Base-by-base conservation (phyloP, 2,888 invertebrate genomes). In the Hydrotaea cyrtoneurina region DNA sequence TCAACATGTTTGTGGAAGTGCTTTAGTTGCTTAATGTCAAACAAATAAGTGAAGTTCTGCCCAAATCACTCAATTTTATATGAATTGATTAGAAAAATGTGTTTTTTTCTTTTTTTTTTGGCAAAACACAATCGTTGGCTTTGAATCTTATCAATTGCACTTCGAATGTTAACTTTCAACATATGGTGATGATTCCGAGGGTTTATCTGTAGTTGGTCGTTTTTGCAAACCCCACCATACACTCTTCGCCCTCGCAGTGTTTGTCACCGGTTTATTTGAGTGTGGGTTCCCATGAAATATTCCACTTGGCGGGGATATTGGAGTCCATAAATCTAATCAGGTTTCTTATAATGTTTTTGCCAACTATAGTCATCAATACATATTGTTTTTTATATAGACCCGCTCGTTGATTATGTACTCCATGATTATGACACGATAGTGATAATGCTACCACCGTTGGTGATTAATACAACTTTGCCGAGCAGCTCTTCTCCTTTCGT, bases 1-100 rank as follows among this genome's bases (percentile, higher is more conserved):
- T 91, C 69, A 86, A 81, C 90, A 90, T 90, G 36, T 87, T n/a
- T 89, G 87, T 26, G 80, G 66, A 78, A 36, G 39, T 76, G 53
- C 72, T 79, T 46, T 66, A 76, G 62, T 74, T 78, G 71, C n/a
- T 75, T 50, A 36, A 46, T 31, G 57, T 13, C 31, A 69, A 75
- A 80, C 55, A 69, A 69, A 46, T 43, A 69, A 69, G 13, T 23
- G 7, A 2, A 19, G 21, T 46, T 31, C 7, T 21, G 15, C 1
- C 53, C 50, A n/a, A 17, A 72, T 57, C 26, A 53, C 21, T 26
- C 23, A 74, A 66, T 69, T 57, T 39, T 59, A 79, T 39, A 46
- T 69, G 46, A 26, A 21, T 50, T 66, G 36, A 43, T 39, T 43
- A 43, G 43, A 66, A 17, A 43, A 19, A 31, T n/a, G n/a, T 64